These are phyloP conservation scores for Meloidogyne chitwoodi DNA, from an alignment of 1,140 invertebrate species.

Conservation along the genomic window DNA sequence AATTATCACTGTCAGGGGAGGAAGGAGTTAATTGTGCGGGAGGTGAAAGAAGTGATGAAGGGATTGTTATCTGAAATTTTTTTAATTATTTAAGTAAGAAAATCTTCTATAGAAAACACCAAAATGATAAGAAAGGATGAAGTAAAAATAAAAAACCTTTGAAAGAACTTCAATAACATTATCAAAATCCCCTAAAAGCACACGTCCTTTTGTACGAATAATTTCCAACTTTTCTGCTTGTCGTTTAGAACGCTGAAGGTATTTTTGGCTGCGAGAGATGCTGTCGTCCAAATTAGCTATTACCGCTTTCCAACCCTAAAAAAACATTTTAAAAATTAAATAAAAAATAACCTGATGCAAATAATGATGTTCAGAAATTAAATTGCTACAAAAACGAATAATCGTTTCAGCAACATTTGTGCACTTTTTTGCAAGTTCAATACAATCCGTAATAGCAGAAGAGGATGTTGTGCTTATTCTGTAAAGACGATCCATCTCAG, in stretches of 20 bases:
- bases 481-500: slow-evolving; percentile 24
- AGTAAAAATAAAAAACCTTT: slow-evolving; percentile 31
- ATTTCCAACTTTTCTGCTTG: slow-evolving; percentile 29
- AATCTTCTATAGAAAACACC: too few species aligned
- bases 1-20: not conserved
- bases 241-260: slow-evolving; percentile 19
- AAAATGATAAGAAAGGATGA: too few species aligned
- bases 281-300: slow-evolving; percentile 38
- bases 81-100: too few species aligned
- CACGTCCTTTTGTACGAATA: slow-evolving; percentile 30
- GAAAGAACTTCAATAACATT: slow-evolving; percentile 27
- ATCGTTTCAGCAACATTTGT: slow-evolving; percentile 28
- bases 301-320: slow-evolving; percentile 34
- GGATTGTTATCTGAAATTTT: slow-evolving; percentile 26
- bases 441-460: slow-evolving; percentile 17
- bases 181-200: slow-evolving; percentile 32
- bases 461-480: slow-evolving; percentile 3
- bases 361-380: slow-evolving; percentile 37
- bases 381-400: slow-evolving; percentile 33
- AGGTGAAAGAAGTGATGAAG: slow-evolving; percentile 13
- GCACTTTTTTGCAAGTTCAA: slow-evolving; percentile 28
- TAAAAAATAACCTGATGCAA: slow-evolving; percentile 26
- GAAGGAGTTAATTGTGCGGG: slow-evolving; percentile 1
- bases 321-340: not conserved
- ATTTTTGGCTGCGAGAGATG: slow-evolving; percentile 27